Evolutionary conservation across 2,888 invertebrate genomes (phyloP), one percentile per base, ranked within the genome.

Genomic region (Megalurothrips usitatus): DNA sequence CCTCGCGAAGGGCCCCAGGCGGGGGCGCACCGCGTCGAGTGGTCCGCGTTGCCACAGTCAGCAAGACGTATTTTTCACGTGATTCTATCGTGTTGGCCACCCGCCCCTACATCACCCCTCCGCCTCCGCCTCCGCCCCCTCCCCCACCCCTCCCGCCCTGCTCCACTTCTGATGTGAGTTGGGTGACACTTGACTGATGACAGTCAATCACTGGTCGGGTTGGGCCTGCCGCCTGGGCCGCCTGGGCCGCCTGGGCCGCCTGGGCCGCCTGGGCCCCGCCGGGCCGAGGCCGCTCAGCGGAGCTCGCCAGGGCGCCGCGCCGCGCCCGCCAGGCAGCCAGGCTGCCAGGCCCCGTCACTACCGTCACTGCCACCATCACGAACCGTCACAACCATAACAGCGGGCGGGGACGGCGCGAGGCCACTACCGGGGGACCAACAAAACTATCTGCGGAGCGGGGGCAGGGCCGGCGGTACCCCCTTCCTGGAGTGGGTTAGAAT

Each of bases 101-200:
- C 58, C 17, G 17, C 19, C 19, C 17, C 58, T 17, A 17, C 17
- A 17, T 58, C 19, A 17, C 12, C 58, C 58, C 17, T 17, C 52
- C 52, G 52, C 52, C 52, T 6, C 17, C 14, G 52, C 9, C 52
- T 12, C 52, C 9, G 14, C 17, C 14, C 52, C 3, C 52, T 17
- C 17, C 58, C 58, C 58, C 10, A 3, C 52, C 52, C 68, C 68
- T 68, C 68, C 68, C 68, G 23, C 6, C 68, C 26, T 26, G 68
- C 68, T 75, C 68, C 68, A 75, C 68, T 75, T 75, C 68, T 75
- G 68, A 75, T 75, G 68, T 75, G 68, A 75, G 68, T 75, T 75
- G 68, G 68, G 68, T 26, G 68, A 75, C 68, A 75, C 68, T 75
- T 75, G 68, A 75, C 68, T 75, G 68, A 75, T 75, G 68, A 75